These are phyloP conservation scores for Morpho helenor DNA, from an alignment of 2,888 invertebrate genomes.

Conservation along the genomic window DNA sequence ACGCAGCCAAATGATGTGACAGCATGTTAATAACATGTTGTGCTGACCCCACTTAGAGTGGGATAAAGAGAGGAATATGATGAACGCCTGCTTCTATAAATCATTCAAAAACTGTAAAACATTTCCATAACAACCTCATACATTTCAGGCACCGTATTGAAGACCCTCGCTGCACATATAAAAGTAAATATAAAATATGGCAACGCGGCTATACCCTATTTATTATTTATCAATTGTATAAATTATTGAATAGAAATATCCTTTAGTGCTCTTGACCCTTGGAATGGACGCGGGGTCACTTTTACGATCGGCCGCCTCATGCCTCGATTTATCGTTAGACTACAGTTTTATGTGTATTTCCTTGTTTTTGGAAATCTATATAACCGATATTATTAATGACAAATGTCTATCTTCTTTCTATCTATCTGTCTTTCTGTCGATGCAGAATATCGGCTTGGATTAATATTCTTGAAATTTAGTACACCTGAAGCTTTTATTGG, in stretches of 20 bases:
- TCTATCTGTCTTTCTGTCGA: too few relatives aligned
- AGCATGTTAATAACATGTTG: too few relatives aligned
- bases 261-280: conserved; percentile 38
- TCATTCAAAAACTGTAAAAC: background rate
- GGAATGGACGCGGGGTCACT: conserved; percentile 25
- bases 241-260: conserved; percentile 64
- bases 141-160: conserved; percentile 15
- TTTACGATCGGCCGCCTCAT: conserved; percentile 25
- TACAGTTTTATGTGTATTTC: conserved; percentile 2
- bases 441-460: too few relatives aligned
- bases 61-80: too few relatives aligned
- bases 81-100: too few relatives aligned
- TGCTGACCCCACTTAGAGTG: too few relatives aligned
- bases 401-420: too few relatives aligned
- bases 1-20: too few relatives aligned
- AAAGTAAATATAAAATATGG: conserved; percentile 50
- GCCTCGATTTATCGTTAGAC: conserved; percentile 19
- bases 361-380: background rate
- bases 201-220: conserved; percentile 40
- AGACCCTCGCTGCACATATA: conserved; percentile 18
- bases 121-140: background rate
- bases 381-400: background rate
- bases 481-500: too few relatives aligned
- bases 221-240: conserved; percentile 79
- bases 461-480: too few relatives aligned